These are phyloP conservation scores for Uropsilus gracilis DNA, from an alignment of 2,113 vertebrate genomes.

Conservation along the genomic window DNA sequence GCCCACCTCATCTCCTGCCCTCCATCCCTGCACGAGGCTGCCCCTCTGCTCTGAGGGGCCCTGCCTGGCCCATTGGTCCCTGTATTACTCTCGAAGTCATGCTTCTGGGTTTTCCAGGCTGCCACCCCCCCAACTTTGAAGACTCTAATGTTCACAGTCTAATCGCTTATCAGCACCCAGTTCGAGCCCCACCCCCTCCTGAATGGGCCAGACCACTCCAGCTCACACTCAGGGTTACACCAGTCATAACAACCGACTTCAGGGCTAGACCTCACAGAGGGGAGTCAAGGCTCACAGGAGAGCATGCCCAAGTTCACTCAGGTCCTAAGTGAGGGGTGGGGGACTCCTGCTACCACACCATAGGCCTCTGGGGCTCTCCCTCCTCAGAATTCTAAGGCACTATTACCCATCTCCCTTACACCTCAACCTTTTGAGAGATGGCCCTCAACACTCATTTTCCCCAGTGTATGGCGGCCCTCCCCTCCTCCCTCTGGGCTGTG, in stretches of 20 bases:
- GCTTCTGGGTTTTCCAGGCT: neutral
- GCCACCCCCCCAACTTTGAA: no score
- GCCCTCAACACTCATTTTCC: neutral
- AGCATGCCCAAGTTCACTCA: neutral
- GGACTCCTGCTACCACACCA: neutral
- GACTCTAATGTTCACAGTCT: no score
- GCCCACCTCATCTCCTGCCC: neutral
- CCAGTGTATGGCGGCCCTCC: neutral
- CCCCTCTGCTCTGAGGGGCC: neutral
- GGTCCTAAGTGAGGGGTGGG: neutral
- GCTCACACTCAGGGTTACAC: neutral
- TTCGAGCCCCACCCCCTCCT: neutral
- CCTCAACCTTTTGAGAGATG: neutral
- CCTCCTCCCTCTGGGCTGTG: neutral
- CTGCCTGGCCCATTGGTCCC: no score
- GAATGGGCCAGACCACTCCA: neutral
- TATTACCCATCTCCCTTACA: no score
- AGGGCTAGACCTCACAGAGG: neutral
- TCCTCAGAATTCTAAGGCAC: neutral
- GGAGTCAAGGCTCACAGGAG: neutral
- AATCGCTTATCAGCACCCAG: neutral
- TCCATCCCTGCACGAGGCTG: neutral
- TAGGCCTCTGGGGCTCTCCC: neutral
- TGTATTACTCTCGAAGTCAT: neutral
- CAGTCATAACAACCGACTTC: neutral